Conservation (phyloP, 1,140 invertebrate genomes). For the Tetramorium alpestre region DNA sequence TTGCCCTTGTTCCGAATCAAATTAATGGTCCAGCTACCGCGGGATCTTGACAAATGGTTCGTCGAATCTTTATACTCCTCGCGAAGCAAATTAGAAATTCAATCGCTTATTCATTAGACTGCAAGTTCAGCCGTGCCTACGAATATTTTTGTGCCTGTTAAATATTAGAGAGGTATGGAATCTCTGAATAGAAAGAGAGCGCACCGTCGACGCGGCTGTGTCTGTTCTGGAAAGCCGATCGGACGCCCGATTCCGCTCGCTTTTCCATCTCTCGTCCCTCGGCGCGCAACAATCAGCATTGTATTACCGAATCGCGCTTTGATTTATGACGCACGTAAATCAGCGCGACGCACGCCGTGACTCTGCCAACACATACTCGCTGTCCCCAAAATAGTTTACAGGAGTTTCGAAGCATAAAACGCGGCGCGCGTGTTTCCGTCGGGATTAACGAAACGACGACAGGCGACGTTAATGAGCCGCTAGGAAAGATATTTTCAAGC, state of each 20-base stretch:
- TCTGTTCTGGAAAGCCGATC: not conserved
- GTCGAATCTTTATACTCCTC: not conserved
- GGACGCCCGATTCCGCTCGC: not conserved
- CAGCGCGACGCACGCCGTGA: slow-evolving; percentile 74
- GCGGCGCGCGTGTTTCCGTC: slow-evolving; percentile 63
- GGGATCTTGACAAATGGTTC: not conserved
- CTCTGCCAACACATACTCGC: slow-evolving; percentile 71
- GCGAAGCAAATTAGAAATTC: not conserved
- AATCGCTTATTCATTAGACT: not conserved
- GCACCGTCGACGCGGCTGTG: not conserved
- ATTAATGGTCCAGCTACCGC: not conserved
- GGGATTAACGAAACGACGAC: slow-evolving; percentile 69
- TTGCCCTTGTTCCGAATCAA: not conserved
- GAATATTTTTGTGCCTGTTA: not conserved
- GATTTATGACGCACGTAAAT: slow-evolving; percentile 80
- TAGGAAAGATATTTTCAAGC: slow-evolving; percentile 57
- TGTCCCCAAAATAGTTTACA: slow-evolving; percentile 79
- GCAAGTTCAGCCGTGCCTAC: not conserved
- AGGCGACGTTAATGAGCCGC: slow-evolving; percentile 59
- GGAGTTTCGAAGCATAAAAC: slow-evolving; percentile 64
- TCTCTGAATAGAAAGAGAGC: not conserved
- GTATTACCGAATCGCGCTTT: slow-evolving; percentile 73
- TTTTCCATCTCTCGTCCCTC: slow-evolving; percentile 45
- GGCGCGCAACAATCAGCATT: slow-evolving; percentile 76
- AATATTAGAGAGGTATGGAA: not conserved